phyloP scores from a whole-genome alignment of 2,888 invertebrate genomes.

The Tortrix viridana region DNA sequence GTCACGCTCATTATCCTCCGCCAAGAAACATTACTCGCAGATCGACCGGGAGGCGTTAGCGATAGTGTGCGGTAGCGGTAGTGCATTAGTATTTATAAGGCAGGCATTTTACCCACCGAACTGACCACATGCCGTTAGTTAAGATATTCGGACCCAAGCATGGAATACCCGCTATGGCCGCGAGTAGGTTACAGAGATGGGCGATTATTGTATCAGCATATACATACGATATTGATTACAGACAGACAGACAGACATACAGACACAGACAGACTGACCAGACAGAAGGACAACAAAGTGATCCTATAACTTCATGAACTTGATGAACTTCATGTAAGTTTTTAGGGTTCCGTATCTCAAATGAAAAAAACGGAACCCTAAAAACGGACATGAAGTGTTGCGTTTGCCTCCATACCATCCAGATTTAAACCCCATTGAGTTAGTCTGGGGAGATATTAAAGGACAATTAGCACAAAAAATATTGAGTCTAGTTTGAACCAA shows the following conservation, averaged over 20 bases:
- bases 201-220: not conserved
- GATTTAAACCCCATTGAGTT: too few relatives aligned
- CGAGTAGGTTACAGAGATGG: not conserved
- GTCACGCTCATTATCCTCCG: not conserved
- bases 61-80: not conserved
- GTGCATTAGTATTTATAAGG: constrained; percentile 1
- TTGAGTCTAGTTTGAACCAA: too few relatives aligned
- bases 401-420: too few relatives aligned
- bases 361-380: too few relatives aligned
- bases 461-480: too few relatives aligned
- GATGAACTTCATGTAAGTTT: too few relatives aligned
- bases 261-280: not conserved
- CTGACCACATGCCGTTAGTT: not conserved
- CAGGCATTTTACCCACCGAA: not conserved
- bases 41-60: not conserved
- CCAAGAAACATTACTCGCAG: not conserved
- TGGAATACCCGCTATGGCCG: not conserved
- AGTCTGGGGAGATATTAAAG: too few relatives aligned
- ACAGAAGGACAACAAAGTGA: too few relatives aligned
- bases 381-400: too few relatives aligned
- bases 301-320: too few relatives aligned
- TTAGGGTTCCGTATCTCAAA: too few relatives aligned
- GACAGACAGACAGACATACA: not conserved
- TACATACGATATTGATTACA: not conserved
- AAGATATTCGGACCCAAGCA: not conserved